These are phyloP conservation scores for Heteromyza rotundicornis DNA, from an alignment of 2,888 invertebrate genomes.

Conservation along the genomic window DNA sequence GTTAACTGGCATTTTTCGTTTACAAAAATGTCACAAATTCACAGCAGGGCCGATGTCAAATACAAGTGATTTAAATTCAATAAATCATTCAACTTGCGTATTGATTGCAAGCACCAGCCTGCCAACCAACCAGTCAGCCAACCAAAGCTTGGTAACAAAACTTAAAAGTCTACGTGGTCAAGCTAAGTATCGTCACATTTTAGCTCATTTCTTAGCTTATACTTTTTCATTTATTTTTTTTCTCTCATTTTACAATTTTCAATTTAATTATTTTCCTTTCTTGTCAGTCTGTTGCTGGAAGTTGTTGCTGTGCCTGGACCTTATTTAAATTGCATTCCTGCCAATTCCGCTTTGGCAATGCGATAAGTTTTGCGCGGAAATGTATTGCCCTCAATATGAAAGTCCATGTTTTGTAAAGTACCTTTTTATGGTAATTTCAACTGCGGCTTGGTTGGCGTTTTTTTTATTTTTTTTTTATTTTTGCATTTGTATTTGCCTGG, in stretches of 20 bases:
- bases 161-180: not conserved
- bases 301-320: slow-evolving; percentile 21
- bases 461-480: not conserved
- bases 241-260: slow-evolving; percentile 27
- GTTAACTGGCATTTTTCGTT: slow-evolving; percentile 61
- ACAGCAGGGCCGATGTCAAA: slow-evolving; percentile 61
- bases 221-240: not conserved
- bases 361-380: slow-evolving; percentile 9
- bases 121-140: slow-evolving; percentile 19
- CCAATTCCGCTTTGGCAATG: not conserved
- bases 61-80: slow-evolving; percentile 62
- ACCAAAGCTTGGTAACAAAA: no score
- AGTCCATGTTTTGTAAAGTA: slow-evolving; percentile 19
- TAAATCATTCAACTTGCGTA: slow-evolving; percentile 54
- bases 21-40: slow-evolving; percentile 62
- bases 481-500: no score
- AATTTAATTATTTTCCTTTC: slow-evolving; percentile 43
- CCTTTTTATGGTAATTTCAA: slow-evolving; percentile 17
- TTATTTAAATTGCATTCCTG: slow-evolving; percentile 45
- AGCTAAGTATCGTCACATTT: not conserved
- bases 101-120: slow-evolving; percentile 43
- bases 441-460: not conserved
- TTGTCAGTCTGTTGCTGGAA: not conserved
- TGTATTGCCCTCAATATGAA: slow-evolving; percentile 15
- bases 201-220: not conserved